Evolutionary conservation across 2,797 vertebrate species (phyloP).

Genomic region (Erithacus rubecula): DNA sequence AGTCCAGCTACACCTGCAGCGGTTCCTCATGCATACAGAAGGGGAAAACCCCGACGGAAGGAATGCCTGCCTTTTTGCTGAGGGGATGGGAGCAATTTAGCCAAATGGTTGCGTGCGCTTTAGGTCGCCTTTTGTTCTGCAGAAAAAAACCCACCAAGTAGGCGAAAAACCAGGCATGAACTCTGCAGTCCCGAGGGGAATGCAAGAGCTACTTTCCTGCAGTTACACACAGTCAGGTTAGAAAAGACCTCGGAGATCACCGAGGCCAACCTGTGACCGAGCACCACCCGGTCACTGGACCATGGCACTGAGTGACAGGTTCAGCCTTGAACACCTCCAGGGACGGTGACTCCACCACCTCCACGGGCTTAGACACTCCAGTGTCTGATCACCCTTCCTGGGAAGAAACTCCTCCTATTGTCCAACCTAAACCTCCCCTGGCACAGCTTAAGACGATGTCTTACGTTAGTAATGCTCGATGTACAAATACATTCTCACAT

Average conservation of each 20-base stretch:
- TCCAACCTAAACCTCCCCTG: not conserved
- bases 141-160: fast-evolving
- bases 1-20: fast-evolving
- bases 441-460: not conserved
- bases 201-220: not conserved
- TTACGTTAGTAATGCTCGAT: not conserved
- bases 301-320: not conserved
- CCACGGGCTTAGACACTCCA: too few relatives aligned
- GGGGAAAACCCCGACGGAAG: not conserved
- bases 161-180: fast-evolving
- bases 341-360: not conserved
- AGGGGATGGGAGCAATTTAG: too few relatives aligned
- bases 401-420: not conserved
- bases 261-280: not conserved
- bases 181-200: not conserved
- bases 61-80: not conserved
- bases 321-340: not conserved
- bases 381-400: not conserved
- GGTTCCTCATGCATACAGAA: fast-evolving
- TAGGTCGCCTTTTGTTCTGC: not conserved
- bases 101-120: fast-evolving
- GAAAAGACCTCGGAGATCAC: not conserved
- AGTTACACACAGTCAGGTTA: not conserved
- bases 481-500: too few relatives aligned
- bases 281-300: too few relatives aligned